phyloP scores from a whole-genome alignment of 2,888 invertebrate genomes.

The Chironomus riparius region DNA sequence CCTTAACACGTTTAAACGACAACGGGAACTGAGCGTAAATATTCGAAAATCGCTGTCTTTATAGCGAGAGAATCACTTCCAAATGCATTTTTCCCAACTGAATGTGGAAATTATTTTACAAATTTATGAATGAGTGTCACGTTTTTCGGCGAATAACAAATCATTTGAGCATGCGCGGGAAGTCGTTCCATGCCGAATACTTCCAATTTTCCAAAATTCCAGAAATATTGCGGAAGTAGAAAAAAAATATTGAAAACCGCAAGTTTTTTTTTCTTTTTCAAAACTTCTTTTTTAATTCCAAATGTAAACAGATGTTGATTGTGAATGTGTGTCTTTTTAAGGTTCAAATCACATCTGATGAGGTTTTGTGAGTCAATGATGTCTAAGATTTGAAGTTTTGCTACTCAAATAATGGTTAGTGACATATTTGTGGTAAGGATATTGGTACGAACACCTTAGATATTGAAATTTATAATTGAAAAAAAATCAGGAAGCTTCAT shows the following conservation, averaged over 20 bases:
- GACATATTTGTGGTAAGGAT: no score
- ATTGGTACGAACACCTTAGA: no score
- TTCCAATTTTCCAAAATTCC: neutral
- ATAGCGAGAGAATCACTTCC: neutral
- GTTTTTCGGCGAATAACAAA: neutral
- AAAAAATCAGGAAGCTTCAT: no score
- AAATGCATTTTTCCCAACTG: neutral
- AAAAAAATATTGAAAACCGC: neutral
- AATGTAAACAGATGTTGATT: constrained; percentile 7
- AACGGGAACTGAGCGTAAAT: neutral
- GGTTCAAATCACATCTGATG: no score
- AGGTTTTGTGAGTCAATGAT: no score
- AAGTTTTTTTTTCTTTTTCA: neutral
- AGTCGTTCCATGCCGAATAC: neutral
- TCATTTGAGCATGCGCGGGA: neutral
- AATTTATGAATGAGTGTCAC: neutral
- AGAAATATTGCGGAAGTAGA: neutral
- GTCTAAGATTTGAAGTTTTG: no score
- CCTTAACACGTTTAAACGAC: neutral
- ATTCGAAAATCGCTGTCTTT: neutral
- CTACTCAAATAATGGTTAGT: no score
- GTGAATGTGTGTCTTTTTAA: no score
- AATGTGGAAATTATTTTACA: neutral
- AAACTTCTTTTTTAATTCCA: constrained; percentile 3
- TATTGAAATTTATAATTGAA: no score